phyloP scores from a whole-genome alignment of 1,140 invertebrate species.

The Papilio machaon region DNA sequence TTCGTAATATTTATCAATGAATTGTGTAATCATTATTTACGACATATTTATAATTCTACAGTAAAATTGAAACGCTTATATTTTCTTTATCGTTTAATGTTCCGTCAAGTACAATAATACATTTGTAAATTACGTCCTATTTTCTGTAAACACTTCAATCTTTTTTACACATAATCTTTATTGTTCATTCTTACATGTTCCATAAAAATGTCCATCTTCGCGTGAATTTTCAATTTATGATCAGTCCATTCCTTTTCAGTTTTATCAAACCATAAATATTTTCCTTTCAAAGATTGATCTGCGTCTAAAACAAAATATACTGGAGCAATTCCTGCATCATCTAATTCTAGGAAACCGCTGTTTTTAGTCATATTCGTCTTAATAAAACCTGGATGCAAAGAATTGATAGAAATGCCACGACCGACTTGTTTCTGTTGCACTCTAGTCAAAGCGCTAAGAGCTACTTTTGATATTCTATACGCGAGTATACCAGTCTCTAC shows the following conservation, averaged over 20 bases:
- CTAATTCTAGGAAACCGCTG: slow-evolving; percentile 42
- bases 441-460: slow-evolving; percentile 49
- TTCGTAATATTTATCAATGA: background rate
- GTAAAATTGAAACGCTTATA: background rate
- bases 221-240: slow-evolving; percentile 28
- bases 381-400: slow-evolving; percentile 51
- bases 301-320: slow-evolving; percentile 51
- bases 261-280: slow-evolving; percentile 56
- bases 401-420: slow-evolving; percentile 51
- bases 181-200: background rate
- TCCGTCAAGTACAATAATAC: background rate
- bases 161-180: background rate
- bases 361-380: slow-evolving; percentile 50
- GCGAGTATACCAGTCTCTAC: slow-evolving; percentile 36
- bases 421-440: slow-evolving; percentile 48
- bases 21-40: background rate
- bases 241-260: slow-evolving; percentile 53
- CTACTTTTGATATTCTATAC: slow-evolving; percentile 52
- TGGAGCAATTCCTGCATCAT: slow-evolving; percentile 43
- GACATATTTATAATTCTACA: background rate
- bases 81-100: background rate
- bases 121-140: background rate
- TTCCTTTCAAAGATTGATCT: slow-evolving; percentile 53
- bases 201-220: slow-evolving; percentile 24
- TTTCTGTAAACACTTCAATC: background rate